Base-by-base conservation (phyloP, 2,888 invertebrate genomes). In the Torymus auratus region DNA sequence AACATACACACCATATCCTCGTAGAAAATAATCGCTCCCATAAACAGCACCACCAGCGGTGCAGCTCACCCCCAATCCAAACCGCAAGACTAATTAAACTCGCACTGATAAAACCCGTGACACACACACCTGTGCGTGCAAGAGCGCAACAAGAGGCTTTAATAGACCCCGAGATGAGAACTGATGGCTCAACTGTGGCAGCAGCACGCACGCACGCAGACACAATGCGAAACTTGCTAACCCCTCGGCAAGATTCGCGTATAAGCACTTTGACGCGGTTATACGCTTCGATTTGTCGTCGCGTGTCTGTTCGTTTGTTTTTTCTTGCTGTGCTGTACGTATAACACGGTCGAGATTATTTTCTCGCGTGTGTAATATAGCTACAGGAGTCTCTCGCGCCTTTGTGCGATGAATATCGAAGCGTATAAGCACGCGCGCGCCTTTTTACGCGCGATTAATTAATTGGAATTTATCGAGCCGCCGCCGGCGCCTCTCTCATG, bases 141-240 rank as follows among this genome's bases (percentile, higher is more conserved):
- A 14, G 67, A 0, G 56, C 52, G 15, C 41, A 41, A 41, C 41
- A 41, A 41, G 41, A 11, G 13, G 79, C 82, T 83, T 85, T 85
- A 86, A 85, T 84, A 83, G 67, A 79, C 58, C 62, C 53, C 80
- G 83, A 83, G 86, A 85, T 85, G 85, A 87, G 86, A 86, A 83
- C 78, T 73, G 83, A 81, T 75, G 83, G 82, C 72, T 64, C 55
- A 15, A 23, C 28, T 17, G 28, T 41, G 20, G 20, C 20, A 20
- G 20, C 20, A 20, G 20, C 20, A 69, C 56, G 23, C 68, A 62
- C 20, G n/a, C 14, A 52, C 62, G 58, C 58, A 41, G 41, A 41
- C 7, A 41, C 41, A 41, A 41, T 41, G n/a, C n/a, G 50, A 20
- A 74, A 62, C 52, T 72, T 62, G 52, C 15, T 61, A 41, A 41